Evolutionary conservation across 53 echinoderm and acorn worm species (phyloP), one percentile per base, ranked within the genome.

Genomic region (Astropecten irregularis): DNA sequence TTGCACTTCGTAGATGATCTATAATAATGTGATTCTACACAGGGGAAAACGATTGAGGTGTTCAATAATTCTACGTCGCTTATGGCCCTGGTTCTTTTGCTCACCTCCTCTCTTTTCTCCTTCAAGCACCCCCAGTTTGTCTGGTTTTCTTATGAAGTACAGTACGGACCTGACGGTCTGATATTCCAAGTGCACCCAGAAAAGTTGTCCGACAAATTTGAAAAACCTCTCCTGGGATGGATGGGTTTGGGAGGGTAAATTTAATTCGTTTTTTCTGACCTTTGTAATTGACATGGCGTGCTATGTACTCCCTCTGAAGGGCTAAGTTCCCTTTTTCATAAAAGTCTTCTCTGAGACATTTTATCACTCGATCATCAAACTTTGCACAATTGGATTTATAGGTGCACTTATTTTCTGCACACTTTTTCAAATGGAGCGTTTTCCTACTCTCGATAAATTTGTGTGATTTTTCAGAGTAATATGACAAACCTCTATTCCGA

Each of bases 1-100:
- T 90, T 81, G n/a, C 66, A 81, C 54, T 82, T 81, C 0, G 64
- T 71, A 22, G 35, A 68, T 53, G 86, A 8, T 28, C 90, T 35
- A 26, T 86, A 90, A 22, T 86, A 33, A 65, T 86, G 34, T 20
- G 37, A n/a, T n/a, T n/a, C n/a, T n/a, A n/a, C n/a, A n/a, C n/a
- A n/a, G n/a, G n/a, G n/a, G n/a, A n/a, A n/a, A n/a, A n/a, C n/a
- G n/a, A n/a, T n/a, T n/a, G n/a, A n/a, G n/a, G n/a, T n/a, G n/a
- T n/a, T n/a, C n/a, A n/a, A n/a, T n/a, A n/a, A n/a, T n/a, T n/a
- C n/a, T n/a, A n/a, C n/a, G n/a, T n/a, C n/a, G n/a, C n/a, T n/a
- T n/a, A n/a, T n/a, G n/a, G n/a, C n/a, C n/a, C n/a, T n/a, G n/a
- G n/a, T n/a, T n/a, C 22, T 67, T 67, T 40, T 21, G n/a, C 57